phyloP scores from a whole-genome alignment of 2,888 invertebrate species.

The Watsonalla cultraria region DNA sequence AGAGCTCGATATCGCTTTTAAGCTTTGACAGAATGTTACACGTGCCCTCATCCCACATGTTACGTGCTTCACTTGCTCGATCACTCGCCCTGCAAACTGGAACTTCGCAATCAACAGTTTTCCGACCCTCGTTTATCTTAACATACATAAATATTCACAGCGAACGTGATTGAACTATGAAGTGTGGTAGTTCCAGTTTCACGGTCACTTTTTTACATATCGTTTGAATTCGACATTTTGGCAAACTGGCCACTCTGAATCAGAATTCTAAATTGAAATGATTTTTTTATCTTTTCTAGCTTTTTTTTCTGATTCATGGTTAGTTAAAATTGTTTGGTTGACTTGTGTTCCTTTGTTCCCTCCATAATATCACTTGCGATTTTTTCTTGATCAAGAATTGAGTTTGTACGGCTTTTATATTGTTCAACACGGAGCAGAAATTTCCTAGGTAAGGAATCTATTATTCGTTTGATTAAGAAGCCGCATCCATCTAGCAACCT shows the following conservation, averaged over 20 bases:
- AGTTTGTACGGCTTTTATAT: too few species aligned
- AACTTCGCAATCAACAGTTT: background rate
- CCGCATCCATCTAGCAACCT: constrained; percentile 3
- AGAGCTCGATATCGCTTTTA: background rate
- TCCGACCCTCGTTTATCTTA: background rate
- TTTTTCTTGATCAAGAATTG: too few species aligned
- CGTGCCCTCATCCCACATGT: background rate
- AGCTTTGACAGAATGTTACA: background rate
- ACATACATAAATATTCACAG: constrained; percentile 16
- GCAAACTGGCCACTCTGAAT: too few species aligned
- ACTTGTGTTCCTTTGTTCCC: too few species aligned
- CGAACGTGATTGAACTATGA: constrained; percentile 20
- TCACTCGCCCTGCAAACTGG: background rate
- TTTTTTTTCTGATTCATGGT: too few species aligned
- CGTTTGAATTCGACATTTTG: constrained; percentile 8
- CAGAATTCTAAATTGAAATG: too few species aligned
- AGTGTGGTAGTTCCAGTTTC: constrained; percentile 15
- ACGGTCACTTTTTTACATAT: constrained; percentile 16
- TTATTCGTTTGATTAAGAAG: background rate
- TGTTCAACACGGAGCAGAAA: too few species aligned
- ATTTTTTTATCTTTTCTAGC: too few species aligned
- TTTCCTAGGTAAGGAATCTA: too few species aligned
- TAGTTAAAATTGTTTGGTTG: too few species aligned
- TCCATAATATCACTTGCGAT: too few species aligned
- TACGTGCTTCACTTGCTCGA: background rate